Evolutionary conservation across 2,797 vertebrate species (phyloP).

Genomic region (Chromis chromis): DNA sequence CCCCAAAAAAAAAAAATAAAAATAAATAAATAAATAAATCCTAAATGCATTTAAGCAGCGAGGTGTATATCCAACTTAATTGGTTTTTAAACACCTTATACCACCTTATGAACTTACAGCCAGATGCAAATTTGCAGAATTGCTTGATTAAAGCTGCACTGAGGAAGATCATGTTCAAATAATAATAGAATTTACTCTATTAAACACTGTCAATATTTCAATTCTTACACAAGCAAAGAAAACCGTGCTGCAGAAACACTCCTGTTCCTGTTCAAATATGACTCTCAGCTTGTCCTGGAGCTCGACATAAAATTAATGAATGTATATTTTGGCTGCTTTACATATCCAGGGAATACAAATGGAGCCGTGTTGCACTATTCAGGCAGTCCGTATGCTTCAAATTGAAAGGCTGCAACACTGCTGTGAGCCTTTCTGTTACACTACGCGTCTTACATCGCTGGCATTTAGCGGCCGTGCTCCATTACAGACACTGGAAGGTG

Average conservation of each 20-base stretch:
- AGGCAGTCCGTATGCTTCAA: conserved; percentile 23
- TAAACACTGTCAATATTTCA: conserved; percentile 26
- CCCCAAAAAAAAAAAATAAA: not conserved
- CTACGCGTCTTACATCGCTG: not conserved
- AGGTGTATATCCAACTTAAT: not conserved
- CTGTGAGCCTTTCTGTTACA: conserved; percentile 14
- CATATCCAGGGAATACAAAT: conserved; percentile 38
- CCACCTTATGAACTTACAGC: conserved; percentile 19
- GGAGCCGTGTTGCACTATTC: conserved; percentile 1
- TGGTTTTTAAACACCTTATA: conserved; percentile 3
- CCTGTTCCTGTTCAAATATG: conserved; percentile 18
- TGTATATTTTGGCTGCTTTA: conserved; percentile 46
- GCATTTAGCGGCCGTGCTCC: conserved; percentile 14
- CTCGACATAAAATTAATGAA: conserved; percentile 43
- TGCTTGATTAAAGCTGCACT: conserved; percentile 41
- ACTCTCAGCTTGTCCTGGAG: conserved; percentile 30
- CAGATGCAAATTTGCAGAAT: conserved; percentile 24
- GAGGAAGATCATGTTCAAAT: conserved; percentile 11
- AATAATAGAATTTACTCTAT: conserved; percentile 1
- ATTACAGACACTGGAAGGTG: conserved; percentile 23
- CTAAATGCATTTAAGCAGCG: conserved; percentile 13
- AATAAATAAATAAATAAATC: too few relatives aligned
- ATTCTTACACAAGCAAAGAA: conserved; percentile 13
- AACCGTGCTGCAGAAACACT: conserved; percentile 3
- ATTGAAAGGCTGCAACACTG: conserved; percentile 14